Evolutionary conservation across 1,140 invertebrate species (phyloP).

Genomic region (Papilio glaucus): DNA sequence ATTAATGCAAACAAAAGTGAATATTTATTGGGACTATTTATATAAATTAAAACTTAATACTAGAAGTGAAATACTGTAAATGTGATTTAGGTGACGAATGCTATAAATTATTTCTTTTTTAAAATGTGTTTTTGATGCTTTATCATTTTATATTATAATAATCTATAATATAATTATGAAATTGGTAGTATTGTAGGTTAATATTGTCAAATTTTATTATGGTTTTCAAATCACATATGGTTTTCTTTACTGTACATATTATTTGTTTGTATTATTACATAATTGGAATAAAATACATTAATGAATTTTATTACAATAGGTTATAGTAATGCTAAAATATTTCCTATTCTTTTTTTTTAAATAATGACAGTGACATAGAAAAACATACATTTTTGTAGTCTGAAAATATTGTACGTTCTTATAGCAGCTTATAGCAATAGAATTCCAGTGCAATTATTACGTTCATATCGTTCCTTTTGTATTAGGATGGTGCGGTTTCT

Average conservation of each 20-base stretch:
- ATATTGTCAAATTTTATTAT: neutral
- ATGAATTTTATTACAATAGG: too few species aligned
- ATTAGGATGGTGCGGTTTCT: too few species aligned
- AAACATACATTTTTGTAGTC: neutral
- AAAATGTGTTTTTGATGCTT: neutral
- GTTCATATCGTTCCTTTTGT: neutral
- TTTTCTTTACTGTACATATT: too few species aligned
- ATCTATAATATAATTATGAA: constrained; percentile 16
- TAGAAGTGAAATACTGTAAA: neutral
- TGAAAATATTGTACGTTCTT: neutral
- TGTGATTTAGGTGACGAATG: neutral
- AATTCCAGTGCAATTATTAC: neutral
- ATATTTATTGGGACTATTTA: constrained; percentile 3
- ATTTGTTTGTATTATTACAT: too few species aligned
- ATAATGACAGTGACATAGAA: too few species aligned
- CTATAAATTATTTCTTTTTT: constrained; percentile 15
- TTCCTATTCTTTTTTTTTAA: too few species aligned
- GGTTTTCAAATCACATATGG: neutral
- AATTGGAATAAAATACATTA: too few species aligned
- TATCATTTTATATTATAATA: constrained; percentile 19
- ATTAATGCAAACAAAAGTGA: constrained; percentile 1
- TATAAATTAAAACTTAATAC: neutral
- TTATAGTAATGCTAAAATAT: too few species aligned
- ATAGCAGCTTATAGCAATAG: neutral
- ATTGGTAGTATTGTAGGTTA: neutral